These are phyloP conservation scores for Macrotis lagotis DNA, from an alignment of 2,113 vertebrate species.

Conservation along the genomic window DNA sequence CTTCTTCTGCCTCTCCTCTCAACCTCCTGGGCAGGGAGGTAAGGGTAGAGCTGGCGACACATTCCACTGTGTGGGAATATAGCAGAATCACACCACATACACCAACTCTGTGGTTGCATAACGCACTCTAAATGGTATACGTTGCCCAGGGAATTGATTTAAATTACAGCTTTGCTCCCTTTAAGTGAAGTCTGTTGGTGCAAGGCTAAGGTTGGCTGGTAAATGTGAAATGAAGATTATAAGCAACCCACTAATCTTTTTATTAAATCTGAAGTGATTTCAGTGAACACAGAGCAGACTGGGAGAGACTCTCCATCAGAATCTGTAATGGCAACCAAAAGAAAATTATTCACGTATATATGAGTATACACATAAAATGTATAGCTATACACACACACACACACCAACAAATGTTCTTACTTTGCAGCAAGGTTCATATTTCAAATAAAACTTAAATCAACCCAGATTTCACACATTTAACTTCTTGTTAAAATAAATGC, in stretches of 20 bases:
- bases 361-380: neutral
- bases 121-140: neutral
- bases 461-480: conserved; percentile 28
- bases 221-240: conserved; percentile 65
- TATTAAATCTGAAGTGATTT: conserved; percentile 69
- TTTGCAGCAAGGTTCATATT: neutral
- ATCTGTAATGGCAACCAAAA: rapidly evolving
- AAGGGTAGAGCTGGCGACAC: neutral
- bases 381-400: neutral
- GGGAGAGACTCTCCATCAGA: conserved; percentile 22
- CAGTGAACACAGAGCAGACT: conserved; percentile 27
- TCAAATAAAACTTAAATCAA: conserved; percentile 45
- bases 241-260: conserved; percentile 67
- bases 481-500: neutral
- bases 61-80: conserved; percentile 6
- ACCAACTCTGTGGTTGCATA: neutral
- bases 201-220: conserved; percentile 46
- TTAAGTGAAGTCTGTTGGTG: conserved; percentile 35
- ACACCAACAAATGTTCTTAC: neutral
- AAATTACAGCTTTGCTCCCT: conserved; percentile 65
- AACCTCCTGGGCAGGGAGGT: neutral
- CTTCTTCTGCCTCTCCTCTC: neutral
- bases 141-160: conserved; percentile 30
- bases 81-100: conserved; percentile 2
- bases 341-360: neutral